Conservation (phyloP, 2,797 vertebrate species). For the Gobio occitaniae region DNA sequence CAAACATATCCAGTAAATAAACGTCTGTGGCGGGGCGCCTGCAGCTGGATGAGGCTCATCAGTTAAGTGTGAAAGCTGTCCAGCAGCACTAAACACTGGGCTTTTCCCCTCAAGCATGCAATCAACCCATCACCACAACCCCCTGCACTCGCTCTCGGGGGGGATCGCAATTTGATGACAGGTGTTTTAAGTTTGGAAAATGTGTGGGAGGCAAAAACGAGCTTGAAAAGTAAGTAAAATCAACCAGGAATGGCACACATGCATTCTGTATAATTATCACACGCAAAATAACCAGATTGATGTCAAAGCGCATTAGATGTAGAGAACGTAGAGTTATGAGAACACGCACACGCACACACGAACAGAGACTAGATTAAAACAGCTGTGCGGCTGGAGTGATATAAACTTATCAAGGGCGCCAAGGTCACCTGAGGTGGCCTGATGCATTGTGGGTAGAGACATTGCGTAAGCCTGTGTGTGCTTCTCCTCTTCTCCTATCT, state of each 20-base stretch:
- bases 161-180: background rate
- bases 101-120: slow-evolving; percentile 8
- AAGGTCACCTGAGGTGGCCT: slow-evolving; percentile 45
- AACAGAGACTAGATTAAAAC: slow-evolving; percentile 48
- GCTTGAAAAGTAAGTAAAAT: slow-evolving; percentile 3
- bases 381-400: slow-evolving; percentile 58
- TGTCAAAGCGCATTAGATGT: slow-evolving; percentile 23
- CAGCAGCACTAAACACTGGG: slow-evolving; percentile 23
- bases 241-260: background rate
- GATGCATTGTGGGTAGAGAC: slow-evolving; percentile 45
- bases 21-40: background rate
- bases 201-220: slow-evolving; percentile 9
- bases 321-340: background rate
- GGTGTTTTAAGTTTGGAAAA: slow-evolving; percentile 23
- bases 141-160: background rate
- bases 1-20: slow-evolving; percentile 23
- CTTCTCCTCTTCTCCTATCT: background rate
- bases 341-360: slow-evolving; percentile 1
- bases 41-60: slow-evolving; percentile 26
- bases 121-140: background rate
- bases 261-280: background rate
- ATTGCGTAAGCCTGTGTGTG: slow-evolving; percentile 1
- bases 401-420: slow-evolving; percentile 40
- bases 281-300: slow-evolving; percentile 19
- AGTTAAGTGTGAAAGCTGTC: slow-evolving; percentile 40